Evolutionary conservation across 2,113 vertebrate species (phyloP).

Genomic region (Cyanoliseus patagonus): DNA sequence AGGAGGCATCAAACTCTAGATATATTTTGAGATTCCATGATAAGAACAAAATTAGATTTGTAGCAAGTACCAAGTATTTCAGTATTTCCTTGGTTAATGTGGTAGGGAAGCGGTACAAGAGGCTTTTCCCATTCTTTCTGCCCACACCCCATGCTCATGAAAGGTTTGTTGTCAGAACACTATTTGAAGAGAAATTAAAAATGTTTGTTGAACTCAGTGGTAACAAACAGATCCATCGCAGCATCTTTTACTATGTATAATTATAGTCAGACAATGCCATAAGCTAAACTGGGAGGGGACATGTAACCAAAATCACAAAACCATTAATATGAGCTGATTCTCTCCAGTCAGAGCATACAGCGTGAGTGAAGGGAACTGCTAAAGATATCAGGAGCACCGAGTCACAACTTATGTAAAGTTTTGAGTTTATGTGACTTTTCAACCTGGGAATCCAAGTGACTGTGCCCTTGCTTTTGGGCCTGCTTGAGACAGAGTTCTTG

Average conservation of each 20-base stretch:
- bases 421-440: not conserved
- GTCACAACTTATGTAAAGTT: not conserved
- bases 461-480: not conserved
- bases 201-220: not conserved
- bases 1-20: not conserved
- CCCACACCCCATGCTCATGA: not conserved
- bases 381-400: not conserved
- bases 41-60: not conserved
- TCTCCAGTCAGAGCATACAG: not conserved
- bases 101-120: not conserved
- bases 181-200: not conserved
- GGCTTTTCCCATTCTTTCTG: not conserved
- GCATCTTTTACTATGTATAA: not conserved
- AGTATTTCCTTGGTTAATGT: not conserved
- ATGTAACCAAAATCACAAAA: not conserved
- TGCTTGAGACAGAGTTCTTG: not conserved
- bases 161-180: not conserved
- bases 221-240: not conserved
- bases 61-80: not conserved
- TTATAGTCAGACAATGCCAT: not conserved
- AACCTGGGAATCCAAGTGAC: not conserved
- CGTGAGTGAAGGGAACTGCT: not conserved
- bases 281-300: not conserved
- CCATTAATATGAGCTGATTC: rapidly evolving
- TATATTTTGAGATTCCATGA: not conserved